Evolutionary conservation across 2,797 vertebrate species (phyloP), one percentile per base, ranked within the genome.

Genomic region (Thripadectes ignobilis): DNA sequence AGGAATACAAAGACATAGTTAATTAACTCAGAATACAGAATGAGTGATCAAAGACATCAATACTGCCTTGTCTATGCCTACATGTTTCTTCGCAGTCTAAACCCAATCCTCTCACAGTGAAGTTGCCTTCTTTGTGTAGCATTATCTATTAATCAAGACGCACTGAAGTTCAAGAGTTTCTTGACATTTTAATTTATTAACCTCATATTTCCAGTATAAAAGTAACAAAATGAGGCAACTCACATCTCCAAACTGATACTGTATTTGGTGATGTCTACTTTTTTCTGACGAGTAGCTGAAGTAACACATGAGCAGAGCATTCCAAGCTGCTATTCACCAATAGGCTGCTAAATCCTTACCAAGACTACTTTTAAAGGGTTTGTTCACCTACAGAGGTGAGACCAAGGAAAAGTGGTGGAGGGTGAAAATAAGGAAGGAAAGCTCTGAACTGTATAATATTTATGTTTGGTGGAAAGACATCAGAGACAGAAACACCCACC

Each of bases 321-420:
- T 80, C 27, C 14, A 85, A 92, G 14, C 12, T 77, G 12, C 41
- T 72, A 11, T 73, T 73, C 87, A 67, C 34, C 11, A 63, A 27
- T 23, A 80, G 12, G 24, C 15, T 36, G 41, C 29, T 43, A 71
- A 76, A 14, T 49, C 20, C 24, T 59, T 57, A 79, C 5, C 16
- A 63, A 57, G 9, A 8, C 6, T 41, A 69, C 45, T 48, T 34
- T 38, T n/a, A 55, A 34, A 52, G 6, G 0, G 2, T 55, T 78
- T 59, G 3, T 20, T 78, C 19, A 51, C 29, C 22, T 48, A 7
- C 4, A 41, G 36, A 51, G 8, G 7, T 13, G 6, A 80, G 11
- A 6, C 3, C 36, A 62, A 73, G 4, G 2, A 69, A 78, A 21
- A 46, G 3, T 2, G 2, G 0, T 66, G 23, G 26, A 62, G 5